Conservation (phyloP, 2,113 vertebrate species). For the Petaurus breviceps region DNA sequence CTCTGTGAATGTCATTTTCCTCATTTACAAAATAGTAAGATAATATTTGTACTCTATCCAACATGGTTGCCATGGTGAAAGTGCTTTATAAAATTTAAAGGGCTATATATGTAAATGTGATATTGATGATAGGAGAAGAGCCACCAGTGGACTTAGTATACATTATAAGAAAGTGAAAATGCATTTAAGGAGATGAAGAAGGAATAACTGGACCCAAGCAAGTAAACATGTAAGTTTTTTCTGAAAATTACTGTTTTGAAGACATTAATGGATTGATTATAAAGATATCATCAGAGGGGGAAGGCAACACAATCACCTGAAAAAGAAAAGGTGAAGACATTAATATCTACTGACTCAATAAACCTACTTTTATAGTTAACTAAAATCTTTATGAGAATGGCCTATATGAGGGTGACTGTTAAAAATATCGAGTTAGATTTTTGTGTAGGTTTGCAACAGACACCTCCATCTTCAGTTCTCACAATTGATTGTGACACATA, state of each 20-base stretch:
- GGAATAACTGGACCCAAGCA: background rate
- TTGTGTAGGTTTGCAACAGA: background rate
- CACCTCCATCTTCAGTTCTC: background rate
- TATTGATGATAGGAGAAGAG: background rate
- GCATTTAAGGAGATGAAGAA: background rate
- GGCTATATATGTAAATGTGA: background rate
- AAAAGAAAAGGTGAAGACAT: background rate
- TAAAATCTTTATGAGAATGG: background rate
- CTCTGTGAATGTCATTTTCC: background rate
- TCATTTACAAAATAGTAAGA: background rate
- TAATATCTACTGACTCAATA: background rate
- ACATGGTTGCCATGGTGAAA: background rate
- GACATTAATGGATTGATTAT: background rate
- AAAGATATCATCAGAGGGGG: background rate
- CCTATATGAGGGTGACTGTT: background rate
- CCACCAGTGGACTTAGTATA: background rate
- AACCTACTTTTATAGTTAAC: background rate
- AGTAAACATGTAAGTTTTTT: background rate
- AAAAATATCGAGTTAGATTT: background rate
- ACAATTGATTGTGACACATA: background rate
- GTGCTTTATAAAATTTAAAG: background rate
- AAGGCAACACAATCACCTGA: no score
- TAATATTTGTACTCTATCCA: background rate
- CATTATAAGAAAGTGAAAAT: background rate
- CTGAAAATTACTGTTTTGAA: background rate